phyloP scores from a whole-genome alignment of 2,888 invertebrate species.

The Dinocampus coccinellae region DNA sequence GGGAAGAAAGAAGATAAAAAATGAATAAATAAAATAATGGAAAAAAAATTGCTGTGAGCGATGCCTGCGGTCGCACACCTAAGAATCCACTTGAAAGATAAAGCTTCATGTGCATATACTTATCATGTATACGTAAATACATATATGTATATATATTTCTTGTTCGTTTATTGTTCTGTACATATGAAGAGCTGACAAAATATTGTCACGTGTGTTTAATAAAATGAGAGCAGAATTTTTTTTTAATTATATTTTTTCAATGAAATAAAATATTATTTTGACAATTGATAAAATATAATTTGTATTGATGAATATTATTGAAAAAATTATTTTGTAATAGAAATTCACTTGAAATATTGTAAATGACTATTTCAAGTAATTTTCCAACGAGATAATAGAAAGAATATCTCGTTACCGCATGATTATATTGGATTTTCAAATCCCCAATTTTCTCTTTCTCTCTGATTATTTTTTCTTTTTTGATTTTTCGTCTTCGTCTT shows the following conservation, averaged over 20 bases:
- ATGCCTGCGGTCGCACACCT: constrained; percentile 63
- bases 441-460: constrained; percentile 13
- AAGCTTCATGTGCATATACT: constrained; percentile 63
- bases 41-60: constrained; percentile 48
- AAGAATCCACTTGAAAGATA: constrained; percentile 60
- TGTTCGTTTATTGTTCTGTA: neutral
- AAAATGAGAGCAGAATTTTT: neutral
- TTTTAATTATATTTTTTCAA: neutral
- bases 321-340: neutral
- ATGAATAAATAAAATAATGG: constrained; percentile 12
- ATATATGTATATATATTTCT: neutral
- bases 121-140: constrained; percentile 41
- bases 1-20: neutral
- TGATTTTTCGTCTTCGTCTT: too few relatives aligned
- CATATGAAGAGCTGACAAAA: neutral
- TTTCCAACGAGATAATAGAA: constrained; percentile 35
- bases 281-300: neutral
- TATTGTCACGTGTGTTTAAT: constrained; percentile 9
- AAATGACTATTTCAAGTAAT: constrained; percentile 31
- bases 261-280: too few relatives aligned
- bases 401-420: constrained; percentile 31
- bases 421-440: constrained; percentile 28
- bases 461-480: neutral
- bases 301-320: neutral
- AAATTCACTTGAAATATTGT: constrained; percentile 22